Evolutionary conservation across 2,113 vertebrate genomes (phyloP).

Genomic region (Progne subis): DNA sequence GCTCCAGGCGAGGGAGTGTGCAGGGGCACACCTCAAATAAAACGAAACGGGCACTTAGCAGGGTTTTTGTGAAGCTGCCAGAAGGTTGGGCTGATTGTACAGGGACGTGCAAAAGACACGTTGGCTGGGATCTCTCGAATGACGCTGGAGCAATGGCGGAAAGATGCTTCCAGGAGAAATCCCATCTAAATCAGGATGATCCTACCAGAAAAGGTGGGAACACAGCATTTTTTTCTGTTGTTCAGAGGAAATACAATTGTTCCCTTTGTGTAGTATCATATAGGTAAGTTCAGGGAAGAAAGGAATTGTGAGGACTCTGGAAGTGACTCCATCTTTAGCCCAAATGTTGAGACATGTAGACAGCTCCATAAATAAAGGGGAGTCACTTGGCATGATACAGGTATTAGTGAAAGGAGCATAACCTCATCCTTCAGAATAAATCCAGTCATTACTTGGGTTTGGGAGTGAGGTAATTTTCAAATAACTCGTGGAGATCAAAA

Average conservation of each 20-base stretch:
- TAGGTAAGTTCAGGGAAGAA: not conserved
- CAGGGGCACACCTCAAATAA: rapidly evolving
- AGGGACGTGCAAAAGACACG: not conserved
- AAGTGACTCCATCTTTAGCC: not conserved
- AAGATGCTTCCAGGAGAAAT: not conserved
- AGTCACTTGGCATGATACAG: not conserved
- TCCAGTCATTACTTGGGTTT: constrained; percentile 14
- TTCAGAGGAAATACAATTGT: not conserved
- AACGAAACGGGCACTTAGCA: not conserved
- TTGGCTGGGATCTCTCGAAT: not conserved
- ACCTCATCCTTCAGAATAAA: constrained; percentile 47
- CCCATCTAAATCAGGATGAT: not conserved
- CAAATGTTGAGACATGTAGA: not conserved
- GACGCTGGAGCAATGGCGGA: rapidly evolving
- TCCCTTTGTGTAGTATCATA: not conserved
- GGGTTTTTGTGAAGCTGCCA: not conserved
- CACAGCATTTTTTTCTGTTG: not conserved
- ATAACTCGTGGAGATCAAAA: constrained; percentile 4
- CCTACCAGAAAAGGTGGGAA: not conserved
- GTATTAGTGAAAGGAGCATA: constrained; percentile 40
- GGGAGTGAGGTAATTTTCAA: constrained; percentile 27
- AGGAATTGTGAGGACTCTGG: not conserved
- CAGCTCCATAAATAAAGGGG: constrained; percentile 34
- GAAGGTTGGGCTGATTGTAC: not conserved
- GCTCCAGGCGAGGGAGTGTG: not conserved